Conservation (phyloP, 2,888 invertebrate species). For the Octonoba sinensis region DNA sequence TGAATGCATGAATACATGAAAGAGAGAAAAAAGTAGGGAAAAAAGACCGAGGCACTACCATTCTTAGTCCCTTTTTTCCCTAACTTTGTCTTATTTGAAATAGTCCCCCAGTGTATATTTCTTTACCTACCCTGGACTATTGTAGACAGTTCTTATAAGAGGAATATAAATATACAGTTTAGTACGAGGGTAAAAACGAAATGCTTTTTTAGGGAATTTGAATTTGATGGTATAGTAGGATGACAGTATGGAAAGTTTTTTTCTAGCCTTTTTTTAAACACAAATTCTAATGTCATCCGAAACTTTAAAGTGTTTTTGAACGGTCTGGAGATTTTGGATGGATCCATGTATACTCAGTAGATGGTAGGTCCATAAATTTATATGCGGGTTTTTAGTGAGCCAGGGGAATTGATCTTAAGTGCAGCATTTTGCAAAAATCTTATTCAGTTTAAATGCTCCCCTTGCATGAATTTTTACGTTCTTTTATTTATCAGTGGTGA, state of each 20-base stretch:
- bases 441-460: no score
- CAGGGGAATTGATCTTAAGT: no score
- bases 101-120: constrained; percentile 53
- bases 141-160: constrained; percentile 25
- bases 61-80: constrained; percentile 9
- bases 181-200: constrained; percentile 29
- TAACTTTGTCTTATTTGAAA: constrained; percentile 52
- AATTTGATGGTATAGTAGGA: constrained; percentile 58
- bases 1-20: constrained; percentile 60
- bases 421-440: no score
- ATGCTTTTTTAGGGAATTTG: constrained; percentile 56
- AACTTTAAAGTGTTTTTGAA: constrained; percentile 64
- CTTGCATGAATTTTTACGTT: no score
- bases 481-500: no score
- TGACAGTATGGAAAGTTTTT: constrained; percentile 46
- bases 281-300: constrained; percentile 61
- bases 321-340: constrained; percentile 35
- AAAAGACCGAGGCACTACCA: no score
- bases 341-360: no score
- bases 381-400: no score
- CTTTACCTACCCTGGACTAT: constrained; percentile 47
- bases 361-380: no score
- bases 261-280: constrained; percentile 18
- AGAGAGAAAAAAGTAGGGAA: constrained; percentile 3
- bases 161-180: constrained; percentile 32